Percentiles rank a stretch among this genome's conserved stretches.
Evolutionary conservation across 2,888 invertebrate genomes (phyloP).

Genomic region (Achlya flavicornis): DNA sequence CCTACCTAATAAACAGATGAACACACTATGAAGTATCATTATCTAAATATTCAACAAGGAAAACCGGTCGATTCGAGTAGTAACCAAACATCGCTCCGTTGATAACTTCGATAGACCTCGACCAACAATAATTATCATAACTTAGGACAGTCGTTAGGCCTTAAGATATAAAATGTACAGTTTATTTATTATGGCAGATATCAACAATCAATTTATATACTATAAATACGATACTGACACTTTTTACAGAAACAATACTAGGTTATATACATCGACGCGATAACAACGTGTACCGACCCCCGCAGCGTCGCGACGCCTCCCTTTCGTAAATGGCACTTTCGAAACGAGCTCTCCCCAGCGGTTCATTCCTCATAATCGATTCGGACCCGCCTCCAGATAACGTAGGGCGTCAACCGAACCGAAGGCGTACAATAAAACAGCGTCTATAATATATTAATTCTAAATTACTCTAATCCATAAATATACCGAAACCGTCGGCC

Average conservation of each 20-base stretch:
- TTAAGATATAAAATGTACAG: constrained; percentile 79
- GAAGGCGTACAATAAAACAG: constrained; percentile 46
- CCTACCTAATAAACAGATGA: constrained; percentile 50
- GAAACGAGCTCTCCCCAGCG: constrained; percentile 41
- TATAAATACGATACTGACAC: constrained; percentile 72
- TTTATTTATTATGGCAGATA: constrained; percentile 82
- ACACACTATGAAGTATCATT: constrained; percentile 63
- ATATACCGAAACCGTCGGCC: constrained; percentile 49
- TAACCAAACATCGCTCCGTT: constrained; percentile 48
- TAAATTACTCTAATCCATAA: constrained; percentile 63
- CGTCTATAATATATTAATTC: constrained; percentile 46
- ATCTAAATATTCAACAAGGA: constrained; percentile 60
- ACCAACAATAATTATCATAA: constrained; percentile 72
- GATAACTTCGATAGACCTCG: constrained; percentile 55
- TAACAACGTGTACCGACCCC: constrained; percentile 57
- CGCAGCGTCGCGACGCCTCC: constrained; percentile 41
- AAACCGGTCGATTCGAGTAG: constrained; percentile 42
- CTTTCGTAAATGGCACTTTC: constrained; percentile 64
- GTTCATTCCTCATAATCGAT: constrained; percentile 23
- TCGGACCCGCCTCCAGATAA: constrained; percentile 30
- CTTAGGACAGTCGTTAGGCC: constrained; percentile 82
- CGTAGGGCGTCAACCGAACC: constrained; percentile 31
- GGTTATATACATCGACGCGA: constrained; percentile 61
- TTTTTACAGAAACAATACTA: constrained; percentile 73
- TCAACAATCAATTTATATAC: constrained; percentile 77